A percentile compares a stretch with the other conserved stretches of the same genome.
Evolutionary conservation across 64 coral and sea anemone genomes (phyloP).

Genomic region (Montipora cactus): DNA sequence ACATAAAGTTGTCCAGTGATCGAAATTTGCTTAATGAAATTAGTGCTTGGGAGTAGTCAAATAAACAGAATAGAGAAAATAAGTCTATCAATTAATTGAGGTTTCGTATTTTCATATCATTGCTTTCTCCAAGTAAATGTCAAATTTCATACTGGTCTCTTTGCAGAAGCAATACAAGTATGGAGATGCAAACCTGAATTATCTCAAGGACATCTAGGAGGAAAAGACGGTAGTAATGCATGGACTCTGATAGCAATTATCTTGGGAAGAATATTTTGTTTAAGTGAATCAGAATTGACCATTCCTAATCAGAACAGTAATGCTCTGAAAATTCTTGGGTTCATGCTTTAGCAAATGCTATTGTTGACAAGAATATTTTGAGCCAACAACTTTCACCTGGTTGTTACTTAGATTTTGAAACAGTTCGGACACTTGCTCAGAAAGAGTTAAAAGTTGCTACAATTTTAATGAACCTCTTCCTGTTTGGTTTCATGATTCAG

Average conservation of each 20-base stretch:
- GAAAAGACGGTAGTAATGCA: background rate
- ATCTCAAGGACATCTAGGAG: background rate
- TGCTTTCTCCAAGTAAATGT: background rate
- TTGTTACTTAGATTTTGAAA: constrained; percentile 9
- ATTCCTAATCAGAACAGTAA: background rate
- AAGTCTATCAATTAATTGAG: background rate
- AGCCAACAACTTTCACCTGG: background rate
- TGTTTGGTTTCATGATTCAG: background rate
- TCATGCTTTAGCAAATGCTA: background rate
- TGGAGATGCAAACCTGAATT: background rate
- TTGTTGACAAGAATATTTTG: background rate
- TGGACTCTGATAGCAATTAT: background rate
- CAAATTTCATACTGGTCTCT: background rate
- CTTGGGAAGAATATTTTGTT: background rate
- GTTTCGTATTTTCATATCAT: background rate
- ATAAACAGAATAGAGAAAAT: background rate
- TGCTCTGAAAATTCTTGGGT: constrained; percentile 2
- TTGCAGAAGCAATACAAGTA: background rate
- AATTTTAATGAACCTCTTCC: background rate
- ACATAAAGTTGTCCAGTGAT: too few relatives aligned
- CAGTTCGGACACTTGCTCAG: background rate
- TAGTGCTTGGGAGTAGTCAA: background rate
- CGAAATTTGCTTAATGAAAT: background rate
- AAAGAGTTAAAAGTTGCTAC: background rate
- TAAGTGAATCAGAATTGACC: background rate